phyloP scores from a whole-genome alignment of 1,140 invertebrate genomes.

The Telenomus remus region DNA sequence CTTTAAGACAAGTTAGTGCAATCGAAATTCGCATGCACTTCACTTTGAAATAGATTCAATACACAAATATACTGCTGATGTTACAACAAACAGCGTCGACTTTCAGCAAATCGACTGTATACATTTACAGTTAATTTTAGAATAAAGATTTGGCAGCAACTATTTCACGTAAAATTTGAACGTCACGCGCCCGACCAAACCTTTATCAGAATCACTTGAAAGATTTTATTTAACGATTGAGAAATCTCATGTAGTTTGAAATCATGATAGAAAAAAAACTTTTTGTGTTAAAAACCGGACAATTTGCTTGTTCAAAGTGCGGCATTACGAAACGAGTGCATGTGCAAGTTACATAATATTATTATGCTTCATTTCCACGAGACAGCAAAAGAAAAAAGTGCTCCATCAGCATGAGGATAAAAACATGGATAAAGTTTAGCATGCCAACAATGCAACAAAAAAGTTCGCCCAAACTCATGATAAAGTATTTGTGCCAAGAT shows the following conservation, averaged over 20 bases:
- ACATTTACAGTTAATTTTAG: too few species aligned
- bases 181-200: too few species aligned
- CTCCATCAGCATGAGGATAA: constrained; percentile 30
- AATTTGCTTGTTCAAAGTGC: constrained; percentile 7
- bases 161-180: too few species aligned
- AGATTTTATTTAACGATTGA: too few species aligned
- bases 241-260: too few species aligned
- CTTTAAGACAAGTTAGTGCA: constrained; percentile 37
- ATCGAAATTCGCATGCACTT: constrained; percentile 27
- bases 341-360: constrained; percentile 14
- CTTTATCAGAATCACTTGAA: too few species aligned
- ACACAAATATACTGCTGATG: constrained; percentile 20
- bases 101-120: not conserved
- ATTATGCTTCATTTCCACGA: constrained; percentile 17
- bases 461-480: constrained; percentile 5
- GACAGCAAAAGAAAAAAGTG: constrained; percentile 11
- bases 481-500: not conserved
- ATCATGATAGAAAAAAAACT: constrained; percentile 4
- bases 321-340: constrained; percentile 5
- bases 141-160: too few species aligned
- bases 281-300: too few species aligned
- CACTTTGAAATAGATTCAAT: constrained; percentile 35
- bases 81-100: not conserved
- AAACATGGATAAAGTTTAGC: constrained; percentile 20
- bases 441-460: constrained; percentile 13